A percentile compares a stretch with the other conserved stretches of the same genome.
Conservation (phyloP, 2,113 vertebrate species). For the Chamaetylas fuelleborni region DNA sequence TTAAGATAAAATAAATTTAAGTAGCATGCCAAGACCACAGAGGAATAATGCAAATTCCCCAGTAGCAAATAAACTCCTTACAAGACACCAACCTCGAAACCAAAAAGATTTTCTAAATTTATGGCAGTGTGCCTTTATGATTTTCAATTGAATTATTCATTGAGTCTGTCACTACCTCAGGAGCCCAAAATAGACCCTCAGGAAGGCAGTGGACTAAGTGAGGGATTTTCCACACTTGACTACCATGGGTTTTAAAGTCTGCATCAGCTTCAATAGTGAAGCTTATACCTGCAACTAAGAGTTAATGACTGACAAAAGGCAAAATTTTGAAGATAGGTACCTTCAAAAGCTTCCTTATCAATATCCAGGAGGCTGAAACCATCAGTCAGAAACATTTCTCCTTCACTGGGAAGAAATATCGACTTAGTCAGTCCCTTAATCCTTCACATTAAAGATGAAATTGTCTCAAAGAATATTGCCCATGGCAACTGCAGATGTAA, state of each 20-base stretch:
- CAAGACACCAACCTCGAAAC: neutral
- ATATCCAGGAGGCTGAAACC: neutral
- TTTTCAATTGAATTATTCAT: slow-evolving; percentile 2
- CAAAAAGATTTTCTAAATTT: neutral
- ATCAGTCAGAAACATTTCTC: neutral
- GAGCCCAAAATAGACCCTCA: neutral
- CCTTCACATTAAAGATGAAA: neutral
- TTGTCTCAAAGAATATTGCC: neutral
- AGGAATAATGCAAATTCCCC: neutral
- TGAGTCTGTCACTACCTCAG: neutral
- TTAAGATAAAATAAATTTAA: neutral
- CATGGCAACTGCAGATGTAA: neutral
- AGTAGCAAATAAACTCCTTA: neutral
- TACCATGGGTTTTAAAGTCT: neutral
- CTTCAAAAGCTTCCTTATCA: neutral
- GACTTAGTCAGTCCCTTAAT: neutral
- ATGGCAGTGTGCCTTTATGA: neutral
- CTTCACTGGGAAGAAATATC: neutral
- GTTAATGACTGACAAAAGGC: neutral
- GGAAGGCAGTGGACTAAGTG: neutral
- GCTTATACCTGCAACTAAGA: neutral
- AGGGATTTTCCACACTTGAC: neutral
- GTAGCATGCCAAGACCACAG: neutral
- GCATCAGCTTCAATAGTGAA: neutral
- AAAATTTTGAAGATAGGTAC: neutral